Percentiles rank a stretch among this genome's conserved stretches.
Conservation (phyloP, 2,113 vertebrate species). For the Corythornis cristatus region DNA sequence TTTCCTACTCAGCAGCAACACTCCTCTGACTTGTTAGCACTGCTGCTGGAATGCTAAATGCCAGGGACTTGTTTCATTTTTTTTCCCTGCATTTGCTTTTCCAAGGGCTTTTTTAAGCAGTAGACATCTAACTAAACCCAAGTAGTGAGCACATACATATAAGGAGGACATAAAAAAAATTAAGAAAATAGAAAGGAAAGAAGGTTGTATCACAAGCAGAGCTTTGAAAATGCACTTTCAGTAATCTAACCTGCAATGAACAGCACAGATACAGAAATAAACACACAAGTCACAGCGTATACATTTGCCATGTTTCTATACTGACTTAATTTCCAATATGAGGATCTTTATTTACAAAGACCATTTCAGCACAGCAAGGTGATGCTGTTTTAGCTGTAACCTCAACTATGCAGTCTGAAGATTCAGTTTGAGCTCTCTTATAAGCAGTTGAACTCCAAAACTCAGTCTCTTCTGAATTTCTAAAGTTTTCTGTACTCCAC, state of each 20-base stretch:
- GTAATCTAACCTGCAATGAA: background rate
- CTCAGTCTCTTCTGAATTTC: background rate
- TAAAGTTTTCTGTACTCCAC: background rate
- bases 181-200: background rate
- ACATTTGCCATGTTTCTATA: background rate
- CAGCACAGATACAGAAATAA: background rate
- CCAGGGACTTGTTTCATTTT: background rate
- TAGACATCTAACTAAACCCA: background rate
- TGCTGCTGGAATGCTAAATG: background rate
- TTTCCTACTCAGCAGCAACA: background rate
- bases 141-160: background rate
- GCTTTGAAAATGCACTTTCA: background rate
- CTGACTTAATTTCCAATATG: background rate
- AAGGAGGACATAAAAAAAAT: background rate
- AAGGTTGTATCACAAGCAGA: background rate
- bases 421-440: background rate
- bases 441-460: background rate
- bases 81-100: background rate
- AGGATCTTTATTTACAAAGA: background rate
- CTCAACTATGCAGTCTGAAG: background rate
- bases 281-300: background rate
- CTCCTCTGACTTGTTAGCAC: background rate
- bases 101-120: background rate
- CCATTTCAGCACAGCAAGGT: background rate
- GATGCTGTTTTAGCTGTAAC: background rate